Percentiles rank a stretch among this genome's conserved stretches.
phyloP scores from a whole-genome alignment of 2,888 invertebrate species.

The Seladonia tumulorum region DNA sequence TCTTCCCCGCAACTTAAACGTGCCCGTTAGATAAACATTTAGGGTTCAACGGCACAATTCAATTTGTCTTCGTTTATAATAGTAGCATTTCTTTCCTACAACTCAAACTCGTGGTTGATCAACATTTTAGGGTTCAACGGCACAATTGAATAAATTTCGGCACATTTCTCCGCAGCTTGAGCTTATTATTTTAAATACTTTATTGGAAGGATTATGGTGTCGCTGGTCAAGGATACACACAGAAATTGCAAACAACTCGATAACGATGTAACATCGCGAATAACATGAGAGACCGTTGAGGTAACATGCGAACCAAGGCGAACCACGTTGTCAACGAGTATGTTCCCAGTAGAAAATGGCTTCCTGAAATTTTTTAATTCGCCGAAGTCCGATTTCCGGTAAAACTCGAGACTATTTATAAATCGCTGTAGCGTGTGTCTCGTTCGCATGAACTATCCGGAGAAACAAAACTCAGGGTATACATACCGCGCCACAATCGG shows the following conservation, averaged over 20 bases:
- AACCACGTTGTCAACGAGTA: background rate
- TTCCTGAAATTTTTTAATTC: background rate
- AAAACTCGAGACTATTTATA: background rate
- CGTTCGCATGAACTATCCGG: background rate
- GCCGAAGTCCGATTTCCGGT: background rate
- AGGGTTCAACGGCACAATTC: too few relatives aligned
- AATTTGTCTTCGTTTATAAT: too few relatives aligned
- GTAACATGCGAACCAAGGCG: background rate
- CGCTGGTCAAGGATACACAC: background rate
- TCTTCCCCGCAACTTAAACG: background rate
- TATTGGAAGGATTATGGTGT: background rate
- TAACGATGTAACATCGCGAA: background rate
- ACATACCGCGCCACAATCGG: conserved; percentile 24
- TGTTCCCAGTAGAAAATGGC: background rate
- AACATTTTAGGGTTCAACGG: background rate
- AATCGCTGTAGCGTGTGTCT: background rate
- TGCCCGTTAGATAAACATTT: too few relatives aligned
- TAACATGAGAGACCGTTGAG: background rate
- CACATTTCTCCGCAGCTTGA: background rate
- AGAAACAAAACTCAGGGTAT: conserved; percentile 1
- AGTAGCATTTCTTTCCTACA: background rate
- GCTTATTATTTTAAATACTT: background rate
- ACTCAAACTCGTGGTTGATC: background rate
- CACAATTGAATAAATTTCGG: background rate
- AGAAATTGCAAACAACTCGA: background rate